These are phyloP conservation scores for Gymnogyps californianus DNA, from an alignment of 2,113 vertebrate genomes.

Conservation along the genomic window DNA sequence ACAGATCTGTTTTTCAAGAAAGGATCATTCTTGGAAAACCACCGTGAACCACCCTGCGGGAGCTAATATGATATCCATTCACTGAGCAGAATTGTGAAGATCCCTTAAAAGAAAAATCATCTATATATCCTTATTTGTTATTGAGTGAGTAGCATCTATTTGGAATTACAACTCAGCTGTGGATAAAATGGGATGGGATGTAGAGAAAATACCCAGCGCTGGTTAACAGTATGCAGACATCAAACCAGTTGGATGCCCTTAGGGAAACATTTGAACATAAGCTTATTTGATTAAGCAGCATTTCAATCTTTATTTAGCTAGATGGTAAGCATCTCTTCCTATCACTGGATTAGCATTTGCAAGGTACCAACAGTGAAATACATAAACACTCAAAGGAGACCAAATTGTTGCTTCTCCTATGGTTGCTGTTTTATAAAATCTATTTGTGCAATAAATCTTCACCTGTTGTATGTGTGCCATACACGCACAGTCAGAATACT, in stretches of 20 bases:
- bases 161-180: background rate
- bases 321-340: background rate
- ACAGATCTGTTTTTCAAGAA: background rate
- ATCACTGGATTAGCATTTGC: background rate
- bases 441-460: background rate
- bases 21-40: background rate
- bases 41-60: background rate
- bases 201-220: background rate
- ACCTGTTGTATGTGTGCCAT: background rate
- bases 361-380: background rate
- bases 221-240: background rate
- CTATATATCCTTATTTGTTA: background rate
- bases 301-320: conserved; percentile 16
- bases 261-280: conserved; percentile 4
- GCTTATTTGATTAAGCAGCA: conserved; percentile 4
- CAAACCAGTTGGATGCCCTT: background rate
- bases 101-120: background rate
- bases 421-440: background rate
- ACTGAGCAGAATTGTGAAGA: background rate
- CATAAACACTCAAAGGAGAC: background rate
- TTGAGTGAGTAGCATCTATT: background rate
- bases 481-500: background rate
- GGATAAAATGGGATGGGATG: background rate
- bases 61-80: background rate
- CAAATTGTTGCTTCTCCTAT: background rate